Evolutionary conservation across 2,113 vertebrate genomes (phyloP), one percentile per base, ranked within the genome.

Genomic region (Melanocharis versteri): DNA sequence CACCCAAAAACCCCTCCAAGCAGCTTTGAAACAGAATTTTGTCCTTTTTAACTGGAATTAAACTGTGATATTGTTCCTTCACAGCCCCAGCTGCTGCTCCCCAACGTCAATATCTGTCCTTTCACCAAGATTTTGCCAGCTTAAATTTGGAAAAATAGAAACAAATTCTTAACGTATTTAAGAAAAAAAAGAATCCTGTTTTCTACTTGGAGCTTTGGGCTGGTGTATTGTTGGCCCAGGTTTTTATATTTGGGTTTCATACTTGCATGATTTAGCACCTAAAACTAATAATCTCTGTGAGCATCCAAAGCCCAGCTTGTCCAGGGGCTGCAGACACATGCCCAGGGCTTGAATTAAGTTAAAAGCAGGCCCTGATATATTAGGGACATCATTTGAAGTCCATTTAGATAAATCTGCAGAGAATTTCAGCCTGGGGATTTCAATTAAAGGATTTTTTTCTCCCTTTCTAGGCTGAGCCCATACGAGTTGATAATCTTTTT

Each of bases 341-440:
- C 54, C 80, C 45, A 20, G 47, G 47, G 83, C 83, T 92, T 50
- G 89, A 69, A 64, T 82, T 22, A n/a, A 80, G 60, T 44, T 76
- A 64, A 94, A 91, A 80, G 27, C 72, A 50, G 44, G 19, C 35
- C 71, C 69, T 64, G 58, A 48, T 60, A 18, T 64, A 56, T 81
- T 53, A 80, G 76, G 70, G 91, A 24, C 80, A 54, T 79, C 65
- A 83, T 91, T 54, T 90, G 80, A 84, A 94, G 89, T 83, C 86
- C 76, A 48, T 84, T 93, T 88, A 70, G 72, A 44, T 83, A 83
- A 92, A 92, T 92, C 82, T 39, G 78, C 75, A 45, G 79, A 83
- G 90, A 80, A 88, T 88, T 90, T 88, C 58, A 94, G 94, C 92
- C 79, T 73, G 50, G 68, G 70, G 71, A 75, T 5, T 71, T 85